Evolutionary conservation across 2,113 vertebrate species (phyloP), one percentile per base, ranked within the genome.

Genomic region (Columba janthina): DNA sequence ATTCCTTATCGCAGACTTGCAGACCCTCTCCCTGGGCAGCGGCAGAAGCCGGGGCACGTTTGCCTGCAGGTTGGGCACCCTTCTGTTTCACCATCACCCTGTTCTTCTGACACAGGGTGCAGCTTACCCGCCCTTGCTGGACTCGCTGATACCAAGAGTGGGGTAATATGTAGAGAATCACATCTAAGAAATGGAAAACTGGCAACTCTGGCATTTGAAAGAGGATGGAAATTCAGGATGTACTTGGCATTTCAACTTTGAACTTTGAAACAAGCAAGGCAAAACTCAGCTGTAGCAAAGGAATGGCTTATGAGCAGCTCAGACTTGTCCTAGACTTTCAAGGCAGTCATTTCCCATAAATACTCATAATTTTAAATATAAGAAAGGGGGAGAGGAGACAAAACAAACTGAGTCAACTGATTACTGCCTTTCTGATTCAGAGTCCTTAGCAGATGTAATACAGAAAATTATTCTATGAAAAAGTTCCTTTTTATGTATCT

Each of bases 351-450:
- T 97, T 96, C 90, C 77, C 88, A 62, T 96, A 95, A 94, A 95
- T 94, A 89, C 70, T 88, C 36, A 4, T 90, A 48, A 92, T 92
- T 96, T 94, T 89, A 92, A 96, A 89, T 62, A 82, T 70, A 74
- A 95, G 83, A 95, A 97, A 66, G 50, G n/a, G 70, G 65, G 44
- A 96, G 65, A 96, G 66, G 66, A 92, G 76, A 93, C 92, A 94
- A 93, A 96, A 90, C 88, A 95, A 90, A 86, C 83, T 96, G 90
- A 96, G 88, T 96, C 93, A 97, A 87, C 85, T 87, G 80, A 50
- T 88, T 90, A 89, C 82, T 90, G 93, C 74, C 88, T 94, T 96
- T 96, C 90, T 96, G 94, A 96, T 96, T 97, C 94, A 97, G 93
- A 86, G 57, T 60, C 85, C 64, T 93, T 79, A 78, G 85, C 94